These are phyloP conservation scores for Octopus sinensis DNA, from an alignment of 1,140 invertebrate genomes.

Conservation along the genomic window DNA sequence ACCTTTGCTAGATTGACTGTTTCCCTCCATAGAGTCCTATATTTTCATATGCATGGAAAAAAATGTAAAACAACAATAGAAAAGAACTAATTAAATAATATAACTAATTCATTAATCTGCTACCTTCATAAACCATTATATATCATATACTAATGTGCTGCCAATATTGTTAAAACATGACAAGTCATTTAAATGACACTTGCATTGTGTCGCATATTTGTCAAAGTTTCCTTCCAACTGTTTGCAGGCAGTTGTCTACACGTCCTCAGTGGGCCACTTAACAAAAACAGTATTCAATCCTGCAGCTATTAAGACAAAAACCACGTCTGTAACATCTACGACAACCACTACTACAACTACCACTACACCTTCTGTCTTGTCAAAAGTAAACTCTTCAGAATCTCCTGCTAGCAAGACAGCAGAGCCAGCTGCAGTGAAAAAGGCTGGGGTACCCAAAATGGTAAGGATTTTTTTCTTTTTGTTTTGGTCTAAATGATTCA, in stretches of 20 bases:
- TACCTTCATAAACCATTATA: too few species aligned
- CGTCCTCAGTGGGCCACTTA: conserved; percentile 52
- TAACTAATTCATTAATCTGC: too few species aligned
- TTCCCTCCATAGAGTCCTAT: too few species aligned
- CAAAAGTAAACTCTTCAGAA: too few species aligned
- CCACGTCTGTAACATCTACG: conserved; percentile 20
- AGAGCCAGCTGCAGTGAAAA: conserved; percentile 66
- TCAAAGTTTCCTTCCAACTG: conserved; percentile 12
- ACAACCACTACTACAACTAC: conserved; percentile 41
- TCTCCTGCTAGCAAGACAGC: conserved; percentile 61
- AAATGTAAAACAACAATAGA: too few species aligned
- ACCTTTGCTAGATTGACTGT: too few species aligned
- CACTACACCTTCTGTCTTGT: neutral
- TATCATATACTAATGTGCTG: too few species aligned
- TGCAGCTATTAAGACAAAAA: conserved; percentile 43
- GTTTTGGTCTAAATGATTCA: conserved; percentile 8
- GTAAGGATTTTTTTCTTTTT: conserved; percentile 22
- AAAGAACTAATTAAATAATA: too few species aligned
- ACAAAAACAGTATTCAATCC: conserved; percentile 62
- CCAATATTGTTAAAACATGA: too few species aligned
- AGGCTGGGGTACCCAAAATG: conserved; percentile 64
- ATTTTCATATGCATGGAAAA: too few species aligned
- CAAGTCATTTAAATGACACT: neutral
- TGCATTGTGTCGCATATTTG: neutral
- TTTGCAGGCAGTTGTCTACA: conserved; percentile 38